Percentiles rank a stretch among this genome's conserved stretches.
phyloP scores from a whole-genome alignment of 2,797 vertebrate genomes.

The Hemibagrus guttatus region DNA sequence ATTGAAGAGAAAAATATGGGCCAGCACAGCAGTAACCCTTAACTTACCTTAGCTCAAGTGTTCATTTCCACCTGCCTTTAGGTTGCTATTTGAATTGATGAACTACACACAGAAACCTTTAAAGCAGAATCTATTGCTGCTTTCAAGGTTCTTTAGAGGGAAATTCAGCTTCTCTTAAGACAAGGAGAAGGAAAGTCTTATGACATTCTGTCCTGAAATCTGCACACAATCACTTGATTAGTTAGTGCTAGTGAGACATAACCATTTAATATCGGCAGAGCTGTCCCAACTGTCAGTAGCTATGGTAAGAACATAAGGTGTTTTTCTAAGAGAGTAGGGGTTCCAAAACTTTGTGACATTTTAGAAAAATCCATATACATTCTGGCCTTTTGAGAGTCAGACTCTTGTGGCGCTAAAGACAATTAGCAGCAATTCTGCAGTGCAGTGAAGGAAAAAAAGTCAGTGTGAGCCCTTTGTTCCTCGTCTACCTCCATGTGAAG shows the following conservation, averaged over 20 bases:
- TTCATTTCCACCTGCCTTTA: neutral
- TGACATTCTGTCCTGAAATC: slow-evolving; percentile 25
- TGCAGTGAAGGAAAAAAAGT: slow-evolving; percentile 27
- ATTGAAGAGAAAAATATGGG: neutral
- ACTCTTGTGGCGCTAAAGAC: slow-evolving; percentile 55
- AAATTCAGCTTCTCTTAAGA: slow-evolving; percentile 1
- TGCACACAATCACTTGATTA: slow-evolving; percentile 36
- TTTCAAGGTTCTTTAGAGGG: neutral
- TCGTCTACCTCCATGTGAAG: slow-evolving; percentile 18
- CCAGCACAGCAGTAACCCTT: neutral
- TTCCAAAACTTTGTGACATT: slow-evolving; percentile 63
- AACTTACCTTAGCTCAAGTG: neutral
- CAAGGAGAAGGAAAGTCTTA: slow-evolving; percentile 2
- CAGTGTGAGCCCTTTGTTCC: slow-evolving; percentile 50
- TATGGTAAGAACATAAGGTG: slow-evolving; percentile 18
- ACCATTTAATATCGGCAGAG: slow-evolving; percentile 20
- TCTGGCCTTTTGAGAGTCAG: slow-evolving; percentile 60
- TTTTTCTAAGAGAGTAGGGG: slow-evolving; percentile 20
- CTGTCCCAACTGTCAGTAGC: slow-evolving; percentile 22
- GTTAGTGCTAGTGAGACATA: slow-evolving; percentile 29
- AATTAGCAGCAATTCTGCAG: slow-evolving; percentile 58
- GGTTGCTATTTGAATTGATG: neutral
- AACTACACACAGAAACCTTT: neutral
- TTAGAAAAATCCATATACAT: slow-evolving; percentile 62
- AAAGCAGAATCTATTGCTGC: neutral